Evolutionary conservation across 2,888 invertebrate genomes (phyloP), one percentile per base, ranked within the genome.

Genomic region (Cheilosia grossa): DNA sequence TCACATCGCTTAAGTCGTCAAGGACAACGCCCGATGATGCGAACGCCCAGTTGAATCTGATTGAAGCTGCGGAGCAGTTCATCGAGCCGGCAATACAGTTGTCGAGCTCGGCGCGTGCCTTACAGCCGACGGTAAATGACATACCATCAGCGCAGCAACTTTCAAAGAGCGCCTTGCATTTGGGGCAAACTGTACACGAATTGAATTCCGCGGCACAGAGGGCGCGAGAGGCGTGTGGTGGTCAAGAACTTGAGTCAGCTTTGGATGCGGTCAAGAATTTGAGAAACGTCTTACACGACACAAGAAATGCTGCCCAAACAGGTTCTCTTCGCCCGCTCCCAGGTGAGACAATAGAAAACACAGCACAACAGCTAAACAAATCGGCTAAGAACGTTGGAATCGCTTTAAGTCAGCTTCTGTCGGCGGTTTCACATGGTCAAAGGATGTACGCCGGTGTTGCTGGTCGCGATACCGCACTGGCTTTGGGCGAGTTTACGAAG

Each of bases 241-340:
- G 96, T 0, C 93, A 97, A 80, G 98, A 98, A 89, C 91, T 98
- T 82, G 97, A 98, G 88, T 96, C 96, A 0, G 98, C 98, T 0
- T 93, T 97, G 0, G 97, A 97, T 88, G 94, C 97, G 73, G 95
- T 98, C 49, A 93, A 94, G 10, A 95, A 95, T 49, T 92, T 99
- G 53, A 96, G 97, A 89, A 94, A 94, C 42, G 98, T 99, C 88
- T 92, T 99, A 21, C 94, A 95, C 30, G 97, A 97, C 88, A 95
- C 97, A 86, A 95, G 96, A 70, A 94, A 94, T 81, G 96, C 97
- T 0, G 96, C 97, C 0, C 93, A 95, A 33, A 94, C 94, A 0
- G 94, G 95, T 78, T 94, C 94, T 24, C 92, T 98, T 49, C 93
- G 95, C 79, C 97, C 98, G 0, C 92, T 98, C 87, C 98, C 98